Conservation (phyloP, 1,140 invertebrate species). For the Eciton burchellii region DNA sequence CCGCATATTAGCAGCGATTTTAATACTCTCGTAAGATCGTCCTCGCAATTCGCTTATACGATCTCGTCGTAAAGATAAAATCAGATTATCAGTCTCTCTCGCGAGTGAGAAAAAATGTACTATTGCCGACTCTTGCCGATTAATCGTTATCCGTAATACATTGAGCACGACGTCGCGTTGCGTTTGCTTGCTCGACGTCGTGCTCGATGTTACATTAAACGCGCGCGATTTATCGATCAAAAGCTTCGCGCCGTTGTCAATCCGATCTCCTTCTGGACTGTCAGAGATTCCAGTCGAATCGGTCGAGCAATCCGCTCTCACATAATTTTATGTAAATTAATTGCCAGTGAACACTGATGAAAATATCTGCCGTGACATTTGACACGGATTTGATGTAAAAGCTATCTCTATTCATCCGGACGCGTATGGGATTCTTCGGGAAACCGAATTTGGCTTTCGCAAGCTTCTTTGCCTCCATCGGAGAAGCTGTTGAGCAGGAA, state of each 20-base stretch:
- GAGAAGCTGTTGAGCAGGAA: conserved; percentile 58
- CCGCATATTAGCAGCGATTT: conserved; percentile 20
- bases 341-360: background rate
- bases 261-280: too few relatives aligned
- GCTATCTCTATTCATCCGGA: conserved; percentile 46
- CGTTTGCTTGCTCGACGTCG: background rate
- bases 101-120: too few relatives aligned
- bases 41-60: background rate
- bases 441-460: conserved; percentile 63
- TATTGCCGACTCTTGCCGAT: conserved; percentile 24
- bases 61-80: background rate
- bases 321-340: background rate
- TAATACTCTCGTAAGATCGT: conserved; percentile 22
- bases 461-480: conserved; percentile 45
- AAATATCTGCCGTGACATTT: background rate
- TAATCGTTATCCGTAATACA: conserved; percentile 31
- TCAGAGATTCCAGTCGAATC: too few relatives aligned
- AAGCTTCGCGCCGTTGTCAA: background rate
- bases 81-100: background rate
- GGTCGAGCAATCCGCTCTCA: too few relatives aligned
- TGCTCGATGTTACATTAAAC: background rate
- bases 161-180: conserved; percentile 12
- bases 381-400: conserved; percentile 13
- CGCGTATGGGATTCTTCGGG: conserved; percentile 40
- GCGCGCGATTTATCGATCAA: conserved; percentile 1